A percentile compares a stretch with the other conserved stretches of the same genome.
These are phyloP conservation scores for Bagarius yarrelli DNA, from an alignment of 2,113 vertebrate genomes.

Conservation along the genomic window DNA sequence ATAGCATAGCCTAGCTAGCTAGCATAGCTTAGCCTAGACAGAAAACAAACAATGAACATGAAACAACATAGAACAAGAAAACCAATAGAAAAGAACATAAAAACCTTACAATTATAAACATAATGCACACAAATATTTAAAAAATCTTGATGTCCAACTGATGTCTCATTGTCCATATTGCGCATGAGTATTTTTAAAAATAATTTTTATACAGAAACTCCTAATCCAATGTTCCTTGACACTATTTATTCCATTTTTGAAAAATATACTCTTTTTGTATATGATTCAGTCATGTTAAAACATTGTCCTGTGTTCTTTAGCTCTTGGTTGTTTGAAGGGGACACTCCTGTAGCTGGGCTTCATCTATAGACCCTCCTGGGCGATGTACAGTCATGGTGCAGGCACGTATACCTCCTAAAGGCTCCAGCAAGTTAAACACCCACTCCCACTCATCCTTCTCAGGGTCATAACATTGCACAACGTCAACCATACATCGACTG, in stretches of 20 bases:
- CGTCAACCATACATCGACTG: constrained; percentile 79
- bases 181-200: no score
- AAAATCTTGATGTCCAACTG: no score
- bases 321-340: constrained; percentile 64
- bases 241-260: background rate
- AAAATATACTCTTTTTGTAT: background rate
- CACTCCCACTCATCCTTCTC: constrained; percentile 71
- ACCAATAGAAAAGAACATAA: no score
- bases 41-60: no score
- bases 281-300: background rate
- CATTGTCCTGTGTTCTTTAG: constrained; percentile 44
- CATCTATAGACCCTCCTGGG: constrained; percentile 67
- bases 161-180: no score
- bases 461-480: constrained; percentile 77
- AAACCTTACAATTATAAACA: no score
- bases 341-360: constrained; percentile 70
- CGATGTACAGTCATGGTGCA: constrained; percentile 76
- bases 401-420: constrained; percentile 76
- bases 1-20: no score
- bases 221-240: background rate
- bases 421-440: constrained; percentile 76
- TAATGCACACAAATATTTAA: no score
- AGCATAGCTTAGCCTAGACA: no score
- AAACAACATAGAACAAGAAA: no score
- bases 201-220: background rate